phyloP scores from a whole-genome alignment of 2,888 invertebrate species.

The Lagria hirta region DNA sequence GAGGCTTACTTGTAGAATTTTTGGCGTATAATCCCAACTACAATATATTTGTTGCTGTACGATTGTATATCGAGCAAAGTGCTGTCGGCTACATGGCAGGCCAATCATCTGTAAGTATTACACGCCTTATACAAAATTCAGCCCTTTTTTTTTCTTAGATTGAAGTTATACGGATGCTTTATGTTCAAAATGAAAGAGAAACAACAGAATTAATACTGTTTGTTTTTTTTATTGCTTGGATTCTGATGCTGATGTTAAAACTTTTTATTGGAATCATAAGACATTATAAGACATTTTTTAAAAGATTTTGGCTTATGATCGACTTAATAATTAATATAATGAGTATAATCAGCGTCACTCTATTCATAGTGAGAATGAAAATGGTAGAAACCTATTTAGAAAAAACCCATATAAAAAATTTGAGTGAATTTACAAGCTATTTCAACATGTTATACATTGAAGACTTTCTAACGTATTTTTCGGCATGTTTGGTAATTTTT shows the following conservation, averaged over 20 bases:
- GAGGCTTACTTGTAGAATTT: constrained; percentile 42
- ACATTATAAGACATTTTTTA: constrained; percentile 27
- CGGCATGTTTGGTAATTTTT: constrained; percentile 38
- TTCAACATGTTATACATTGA: constrained; percentile 38
- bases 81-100: constrained; percentile 38
- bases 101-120: too few relatives aligned
- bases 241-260: constrained; percentile 31
- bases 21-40: constrained; percentile 41
- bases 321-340: constrained; percentile 38
- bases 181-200: constrained; percentile 30
- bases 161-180: constrained; percentile 37
- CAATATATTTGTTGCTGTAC: constrained; percentile 42
- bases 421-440: constrained; percentile 44
- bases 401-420: constrained; percentile 31
- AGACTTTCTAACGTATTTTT: constrained; percentile 31
- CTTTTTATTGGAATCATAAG: constrained; percentile 27
- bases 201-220: constrained; percentile 28
- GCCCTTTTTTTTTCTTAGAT: constrained; percentile 34
- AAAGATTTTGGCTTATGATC: constrained; percentile 36
- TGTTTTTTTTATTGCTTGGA: constrained; percentile 30
- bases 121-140: not conserved
- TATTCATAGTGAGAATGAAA: constrained; percentile 31
- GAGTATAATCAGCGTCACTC: constrained; percentile 30
- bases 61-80: constrained; percentile 39
- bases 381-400: constrained; percentile 31